These are phyloP conservation scores for Chionis minor DNA, from an alignment of 2,113 vertebrate species.

Conservation along the genomic window DNA sequence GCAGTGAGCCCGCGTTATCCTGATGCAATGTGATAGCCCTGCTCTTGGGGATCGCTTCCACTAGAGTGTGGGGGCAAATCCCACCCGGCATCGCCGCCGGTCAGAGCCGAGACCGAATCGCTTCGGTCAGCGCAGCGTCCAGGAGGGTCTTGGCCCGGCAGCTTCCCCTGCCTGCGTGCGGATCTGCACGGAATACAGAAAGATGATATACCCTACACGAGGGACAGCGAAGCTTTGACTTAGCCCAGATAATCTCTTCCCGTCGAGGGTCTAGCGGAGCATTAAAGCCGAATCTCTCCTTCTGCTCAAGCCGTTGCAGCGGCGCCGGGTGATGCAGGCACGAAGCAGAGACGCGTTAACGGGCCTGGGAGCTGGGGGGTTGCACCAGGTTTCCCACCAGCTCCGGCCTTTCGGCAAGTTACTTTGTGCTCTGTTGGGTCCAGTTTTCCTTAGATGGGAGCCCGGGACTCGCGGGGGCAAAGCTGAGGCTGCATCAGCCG, in stretches of 20 bases:
- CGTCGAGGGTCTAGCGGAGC: not conserved
- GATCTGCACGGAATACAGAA: fast-evolving
- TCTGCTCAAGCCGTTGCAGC: not conserved
- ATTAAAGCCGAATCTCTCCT: not conserved
- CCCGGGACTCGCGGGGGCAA: not conserved
- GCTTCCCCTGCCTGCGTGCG: not conserved
- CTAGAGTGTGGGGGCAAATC: not conserved
- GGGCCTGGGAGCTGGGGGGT: not conserved
- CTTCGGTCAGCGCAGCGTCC: not conserved
- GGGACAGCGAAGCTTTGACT: not conserved
- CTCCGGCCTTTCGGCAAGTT: not conserved
- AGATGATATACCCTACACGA: not conserved
- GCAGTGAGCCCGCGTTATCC: fast-evolving
- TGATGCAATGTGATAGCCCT: not conserved
- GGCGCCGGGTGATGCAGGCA: not conserved
- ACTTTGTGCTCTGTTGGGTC: not conserved
- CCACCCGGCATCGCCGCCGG: not conserved
- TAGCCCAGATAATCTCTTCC: not conserved
- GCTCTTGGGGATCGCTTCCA: not conserved
- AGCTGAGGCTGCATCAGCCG: not conserved
- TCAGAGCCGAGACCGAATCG: not conserved
- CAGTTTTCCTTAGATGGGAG: not conserved
- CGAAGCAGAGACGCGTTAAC: fast-evolving
- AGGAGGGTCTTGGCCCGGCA: not conserved
- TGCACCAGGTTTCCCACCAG: fast-evolving